Percentiles rank a stretch among this genome's conserved stretches.
Evolutionary conservation across 2,113 vertebrate genomes (phyloP).

Genomic region (Naja naja): DNA sequence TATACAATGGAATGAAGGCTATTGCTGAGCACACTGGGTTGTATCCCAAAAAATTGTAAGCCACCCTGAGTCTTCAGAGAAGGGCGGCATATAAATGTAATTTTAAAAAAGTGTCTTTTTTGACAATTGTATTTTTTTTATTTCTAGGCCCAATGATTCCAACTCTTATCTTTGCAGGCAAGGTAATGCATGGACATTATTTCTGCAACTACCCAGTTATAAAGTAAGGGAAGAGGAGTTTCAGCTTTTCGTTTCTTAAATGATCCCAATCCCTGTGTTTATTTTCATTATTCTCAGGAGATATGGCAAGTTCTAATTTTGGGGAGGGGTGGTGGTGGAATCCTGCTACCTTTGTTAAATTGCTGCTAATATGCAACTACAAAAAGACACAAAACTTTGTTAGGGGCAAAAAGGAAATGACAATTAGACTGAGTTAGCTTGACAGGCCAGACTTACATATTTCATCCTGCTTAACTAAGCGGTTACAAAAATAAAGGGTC

Average conservation of each 20-base stretch:
- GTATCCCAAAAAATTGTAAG: too few species aligned
- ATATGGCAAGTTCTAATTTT: background rate
- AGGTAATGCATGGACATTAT: background rate
- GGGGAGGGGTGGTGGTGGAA: background rate
- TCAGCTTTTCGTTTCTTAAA: background rate
- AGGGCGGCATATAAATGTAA: too few species aligned
- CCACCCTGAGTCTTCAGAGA: too few species aligned
- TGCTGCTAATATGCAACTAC: background rate
- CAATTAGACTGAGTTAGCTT: background rate
- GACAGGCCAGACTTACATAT: background rate
- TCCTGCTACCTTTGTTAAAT: background rate
- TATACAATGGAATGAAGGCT: too few species aligned
- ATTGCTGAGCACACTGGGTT: too few species aligned
- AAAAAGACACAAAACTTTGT: background rate
- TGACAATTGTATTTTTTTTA: background rate
- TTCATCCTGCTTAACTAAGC: background rate
- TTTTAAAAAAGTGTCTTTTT: background rate
- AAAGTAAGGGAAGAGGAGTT: too few species aligned
- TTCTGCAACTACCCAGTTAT: background rate
- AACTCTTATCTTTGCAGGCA: background rate
- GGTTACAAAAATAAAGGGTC: background rate
- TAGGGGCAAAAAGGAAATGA: background rate
- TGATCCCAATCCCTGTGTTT: background rate
- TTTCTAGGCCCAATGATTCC: background rate
- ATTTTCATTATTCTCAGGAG: background rate